Conservation (phyloP, 1,140 invertebrate genomes). For the Neodiprion fabricii region DNA sequence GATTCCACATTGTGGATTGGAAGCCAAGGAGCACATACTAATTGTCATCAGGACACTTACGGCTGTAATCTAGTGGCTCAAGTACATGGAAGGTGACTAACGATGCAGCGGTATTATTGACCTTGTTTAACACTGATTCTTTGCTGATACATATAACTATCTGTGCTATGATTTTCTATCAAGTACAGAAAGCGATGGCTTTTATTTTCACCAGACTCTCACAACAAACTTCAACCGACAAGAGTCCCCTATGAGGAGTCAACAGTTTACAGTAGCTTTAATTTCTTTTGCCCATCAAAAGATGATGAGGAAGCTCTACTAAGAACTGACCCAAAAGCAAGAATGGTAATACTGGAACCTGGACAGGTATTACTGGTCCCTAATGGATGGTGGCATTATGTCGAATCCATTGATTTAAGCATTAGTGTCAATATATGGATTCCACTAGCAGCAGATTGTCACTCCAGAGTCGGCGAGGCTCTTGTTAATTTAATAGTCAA, state of each 20-base stretch:
- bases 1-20: slow-evolving; percentile 93
- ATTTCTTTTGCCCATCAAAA: slow-evolving; percentile 73
- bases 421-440: slow-evolving; percentile 91
- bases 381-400: slow-evolving; percentile 95
- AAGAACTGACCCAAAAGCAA: slow-evolving; percentile 33
- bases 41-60: slow-evolving; percentile 94
- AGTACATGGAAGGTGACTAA: slow-evolving; percentile 78
- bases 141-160: slow-evolving; percentile 12
- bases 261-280: slow-evolving; percentile 88
- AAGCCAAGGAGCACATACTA: slow-evolving; percentile 85
- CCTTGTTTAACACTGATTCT: not conserved
- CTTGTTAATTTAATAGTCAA: slow-evolving; percentile 56
- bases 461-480: slow-evolving; percentile 53
- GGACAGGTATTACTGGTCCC: slow-evolving; percentile 91
- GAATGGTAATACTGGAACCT: slow-evolving; percentile 73
- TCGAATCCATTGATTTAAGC: slow-evolving; percentile 78
- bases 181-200: slow-evolving; percentile 87
- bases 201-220: slow-evolving; percentile 84
- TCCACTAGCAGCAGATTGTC: slow-evolving; percentile 67
- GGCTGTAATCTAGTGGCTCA: slow-evolving; percentile 93
- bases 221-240: slow-evolving; percentile 74
- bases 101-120: slow-evolving; percentile 21
- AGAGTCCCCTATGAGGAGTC: slow-evolving; percentile 97
- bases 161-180: slow-evolving; percentile 23
- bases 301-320: slow-evolving; percentile 39